Conservation (phyloP, 1,140 invertebrate species). For the Drosophila lacteicornis region DNA sequence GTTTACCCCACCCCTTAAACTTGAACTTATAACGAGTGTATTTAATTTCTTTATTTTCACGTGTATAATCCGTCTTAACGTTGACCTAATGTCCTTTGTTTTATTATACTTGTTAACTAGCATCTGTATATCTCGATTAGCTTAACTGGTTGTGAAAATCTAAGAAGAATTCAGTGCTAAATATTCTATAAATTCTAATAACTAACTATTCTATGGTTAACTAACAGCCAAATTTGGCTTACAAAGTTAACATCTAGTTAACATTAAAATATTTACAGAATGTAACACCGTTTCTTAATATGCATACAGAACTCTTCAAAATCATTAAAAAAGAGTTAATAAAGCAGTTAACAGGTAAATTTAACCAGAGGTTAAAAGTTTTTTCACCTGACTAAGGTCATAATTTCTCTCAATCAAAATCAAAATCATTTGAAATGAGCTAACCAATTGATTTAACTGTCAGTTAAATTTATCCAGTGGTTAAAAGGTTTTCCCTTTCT, state of each 20-base stretch:
- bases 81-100: slow-evolving; percentile 43
- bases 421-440: neutral
- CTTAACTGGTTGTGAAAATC: neutral
- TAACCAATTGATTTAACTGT: neutral
- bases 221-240: neutral
- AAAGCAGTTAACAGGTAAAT: neutral
- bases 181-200: too few relatives aligned
- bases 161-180: neutral
- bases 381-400: too few relatives aligned
- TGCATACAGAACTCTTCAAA: neutral
- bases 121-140: slow-evolving; percentile 28
- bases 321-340: neutral
- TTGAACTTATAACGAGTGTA: slow-evolving; percentile 29
- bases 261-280: too few relatives aligned
- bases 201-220: neutral
- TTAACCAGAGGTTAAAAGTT: neutral
- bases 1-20: slow-evolving; percentile 24
- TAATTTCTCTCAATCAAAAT: too few relatives aligned
- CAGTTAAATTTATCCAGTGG: neutral
- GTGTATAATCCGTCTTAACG: slow-evolving; percentile 31
- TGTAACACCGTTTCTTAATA: too few relatives aligned
- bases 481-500: too few relatives aligned
- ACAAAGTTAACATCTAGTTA: neutral
- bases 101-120: slow-evolving; percentile 25
- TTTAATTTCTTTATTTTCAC: slow-evolving; percentile 34